These are phyloP conservation scores for Etheostoma cragini DNA, from an alignment of 2,113 vertebrate species.

Conservation along the genomic window DNA sequence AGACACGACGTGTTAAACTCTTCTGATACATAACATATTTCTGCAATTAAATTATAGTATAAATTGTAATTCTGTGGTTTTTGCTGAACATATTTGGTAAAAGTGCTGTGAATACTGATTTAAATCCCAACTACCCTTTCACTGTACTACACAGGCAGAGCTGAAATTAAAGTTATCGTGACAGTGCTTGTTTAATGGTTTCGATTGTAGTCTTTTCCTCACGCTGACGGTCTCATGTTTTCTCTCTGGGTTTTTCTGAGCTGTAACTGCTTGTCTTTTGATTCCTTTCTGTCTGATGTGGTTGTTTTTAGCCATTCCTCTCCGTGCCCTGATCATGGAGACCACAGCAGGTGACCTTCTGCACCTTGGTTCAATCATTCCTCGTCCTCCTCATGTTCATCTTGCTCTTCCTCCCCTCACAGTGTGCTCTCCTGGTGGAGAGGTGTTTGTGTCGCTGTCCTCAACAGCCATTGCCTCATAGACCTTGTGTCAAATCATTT, in stretches of 20 bases:
- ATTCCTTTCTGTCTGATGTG: constrained; percentile 79
- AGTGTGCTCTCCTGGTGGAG: constrained; percentile 68
- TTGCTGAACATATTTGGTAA: neutral
- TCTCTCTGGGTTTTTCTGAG: constrained; percentile 19
- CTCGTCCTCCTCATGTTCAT: constrained; percentile 41
- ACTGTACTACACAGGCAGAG: neutral
- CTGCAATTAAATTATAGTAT: neutral
- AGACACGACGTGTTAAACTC: neutral
- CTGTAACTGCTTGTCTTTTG: constrained; percentile 67
- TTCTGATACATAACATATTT: neutral
- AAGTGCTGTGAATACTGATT: neutral
- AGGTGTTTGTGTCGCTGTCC: constrained; percentile 60
- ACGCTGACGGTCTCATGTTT: neutral
- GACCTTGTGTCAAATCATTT: neutral
- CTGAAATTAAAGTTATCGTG: neutral
- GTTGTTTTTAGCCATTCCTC: constrained; percentile 91
- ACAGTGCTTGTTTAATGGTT: neutral
- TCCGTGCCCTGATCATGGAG: constrained; percentile 95
- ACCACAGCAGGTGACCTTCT: constrained; percentile 98
- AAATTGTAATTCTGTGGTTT: neutral
- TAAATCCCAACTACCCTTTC: no score
- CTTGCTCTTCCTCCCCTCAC: constrained; percentile 37
- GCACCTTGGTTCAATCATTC: constrained; percentile 81
- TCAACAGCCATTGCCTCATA: constrained; percentile 37
- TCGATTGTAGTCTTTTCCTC: neutral